Evolutionary conservation across 2,797 vertebrate species (phyloP).

Genomic region (Coccyzus lansbergi): DNA sequence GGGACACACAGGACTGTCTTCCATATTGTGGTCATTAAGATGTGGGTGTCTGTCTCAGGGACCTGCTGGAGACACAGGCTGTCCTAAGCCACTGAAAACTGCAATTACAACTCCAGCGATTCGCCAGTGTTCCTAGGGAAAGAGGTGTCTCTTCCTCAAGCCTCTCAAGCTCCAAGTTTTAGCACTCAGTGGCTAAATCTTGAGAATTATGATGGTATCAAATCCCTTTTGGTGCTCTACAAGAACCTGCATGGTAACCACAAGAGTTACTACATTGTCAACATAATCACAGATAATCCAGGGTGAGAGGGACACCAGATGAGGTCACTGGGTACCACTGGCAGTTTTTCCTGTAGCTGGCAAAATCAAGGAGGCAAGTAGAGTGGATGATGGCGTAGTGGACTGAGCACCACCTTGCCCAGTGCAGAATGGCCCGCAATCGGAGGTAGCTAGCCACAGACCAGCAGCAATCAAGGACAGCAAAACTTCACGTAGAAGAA

Average conservation of each 20-base stretch:
- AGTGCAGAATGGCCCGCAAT: background rate
- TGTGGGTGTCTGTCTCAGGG: background rate
- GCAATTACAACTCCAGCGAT: background rate
- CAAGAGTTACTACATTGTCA: background rate
- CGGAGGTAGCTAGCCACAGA: background rate
- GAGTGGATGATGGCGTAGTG: background rate
- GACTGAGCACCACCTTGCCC: background rate
- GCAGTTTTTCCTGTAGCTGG: background rate
- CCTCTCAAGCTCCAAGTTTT: background rate
- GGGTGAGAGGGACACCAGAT: background rate
- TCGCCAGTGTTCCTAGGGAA: background rate
- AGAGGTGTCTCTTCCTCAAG: background rate
- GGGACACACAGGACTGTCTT: background rate
- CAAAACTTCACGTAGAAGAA: background rate
- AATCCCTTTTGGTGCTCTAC: background rate
- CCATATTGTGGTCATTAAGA: accelerated
- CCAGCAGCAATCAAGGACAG: background rate
- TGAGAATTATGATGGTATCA: background rate
- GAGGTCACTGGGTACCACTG: background rate
- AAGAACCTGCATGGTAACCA: background rate
- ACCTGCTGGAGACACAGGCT: background rate
- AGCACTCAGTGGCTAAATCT: background rate
- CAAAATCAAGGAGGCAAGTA: background rate
- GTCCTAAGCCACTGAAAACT: background rate
- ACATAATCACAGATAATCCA: background rate